Evolutionary conservation across 2,888 invertebrate species (phyloP).

Genomic region (Chaetoderma sp.): DNA sequence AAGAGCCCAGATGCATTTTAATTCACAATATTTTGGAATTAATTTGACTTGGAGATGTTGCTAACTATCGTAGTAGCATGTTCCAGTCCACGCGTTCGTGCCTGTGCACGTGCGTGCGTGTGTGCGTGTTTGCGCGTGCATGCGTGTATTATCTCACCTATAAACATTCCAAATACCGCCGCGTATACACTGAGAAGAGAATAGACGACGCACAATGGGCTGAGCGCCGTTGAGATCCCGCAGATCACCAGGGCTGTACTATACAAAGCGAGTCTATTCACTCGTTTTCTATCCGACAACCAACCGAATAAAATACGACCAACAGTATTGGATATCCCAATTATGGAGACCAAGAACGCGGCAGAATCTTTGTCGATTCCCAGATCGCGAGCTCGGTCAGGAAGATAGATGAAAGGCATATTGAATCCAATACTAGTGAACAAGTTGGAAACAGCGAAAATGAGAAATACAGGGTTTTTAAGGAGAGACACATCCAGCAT

Average conservation of each 20-base stretch:
- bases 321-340: slow-evolving; percentile 92
- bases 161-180: slow-evolving; percentile 63
- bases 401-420: slow-evolving; percentile 91
- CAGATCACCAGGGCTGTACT: slow-evolving; percentile 88
- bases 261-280: slow-evolving; percentile 91
- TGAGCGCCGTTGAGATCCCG: slow-evolving; percentile 86
- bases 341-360: slow-evolving; percentile 83
- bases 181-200: slow-evolving; percentile 82
- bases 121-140: too few relatives aligned
- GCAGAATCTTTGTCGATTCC: slow-evolving; percentile 69
- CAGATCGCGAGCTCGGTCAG: slow-evolving; percentile 75
- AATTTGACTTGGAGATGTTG: too few relatives aligned
- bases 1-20: too few relatives aligned
- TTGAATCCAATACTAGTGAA: slow-evolving; percentile 93
- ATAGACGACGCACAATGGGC: slow-evolving; percentile 82
- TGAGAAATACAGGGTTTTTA: slow-evolving; percentile 86
- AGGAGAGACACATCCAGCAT: slow-evolving; percentile 90
- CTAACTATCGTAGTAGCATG: too few relatives aligned
- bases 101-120: too few relatives aligned
- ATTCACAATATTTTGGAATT: too few relatives aligned
- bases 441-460: slow-evolving; percentile 89
- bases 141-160: too few relatives aligned
- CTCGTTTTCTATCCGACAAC: slow-evolving; percentile 73
- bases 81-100: too few relatives aligned
- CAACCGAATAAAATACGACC: slow-evolving; percentile 80